These are phyloP conservation scores for Mionectes olivaceus DNA, from an alignment of 2,797 vertebrate species.

Conservation along the genomic window DNA sequence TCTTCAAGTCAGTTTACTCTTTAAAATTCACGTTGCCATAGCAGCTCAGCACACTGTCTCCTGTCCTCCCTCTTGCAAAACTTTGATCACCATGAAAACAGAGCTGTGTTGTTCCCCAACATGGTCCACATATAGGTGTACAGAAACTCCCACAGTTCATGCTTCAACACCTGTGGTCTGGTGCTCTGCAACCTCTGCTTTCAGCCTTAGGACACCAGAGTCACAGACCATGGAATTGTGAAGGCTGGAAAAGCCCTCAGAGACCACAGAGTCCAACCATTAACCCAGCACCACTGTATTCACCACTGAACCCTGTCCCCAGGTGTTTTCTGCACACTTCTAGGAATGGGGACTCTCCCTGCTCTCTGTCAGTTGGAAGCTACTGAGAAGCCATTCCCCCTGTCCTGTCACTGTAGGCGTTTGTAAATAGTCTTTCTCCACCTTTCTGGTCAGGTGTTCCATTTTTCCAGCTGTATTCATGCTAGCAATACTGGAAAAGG, in stretches of 20 bases:
- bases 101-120: constrained; percentile 66
- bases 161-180: constrained; percentile 32
- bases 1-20: constrained; percentile 63
- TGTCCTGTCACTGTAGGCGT: background rate
- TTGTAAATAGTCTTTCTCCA: background rate
- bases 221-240: too few relatives aligned
- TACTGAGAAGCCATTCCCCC: background rate
- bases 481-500: background rate
- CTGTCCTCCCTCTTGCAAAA: constrained; percentile 51
- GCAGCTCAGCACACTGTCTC: constrained; percentile 66
- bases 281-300: too few relatives aligned
- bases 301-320: too few relatives aligned
- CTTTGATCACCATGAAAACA: constrained; percentile 76
- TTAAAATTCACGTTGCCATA: constrained; percentile 78
- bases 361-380: background rate
- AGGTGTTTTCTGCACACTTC: too few relatives aligned
- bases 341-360: background rate
- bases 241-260: too few relatives aligned
- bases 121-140: constrained; percentile 34
- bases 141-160: constrained; percentile 50
- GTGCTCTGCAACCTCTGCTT: background rate
- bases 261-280: too few relatives aligned
- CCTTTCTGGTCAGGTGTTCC: background rate
- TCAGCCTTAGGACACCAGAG: background rate
- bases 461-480: background rate